Evolutionary conservation across 2,113 vertebrate species (phyloP), one percentile per base, ranked within the genome.

Genomic region (Bufo bufo): DNA sequence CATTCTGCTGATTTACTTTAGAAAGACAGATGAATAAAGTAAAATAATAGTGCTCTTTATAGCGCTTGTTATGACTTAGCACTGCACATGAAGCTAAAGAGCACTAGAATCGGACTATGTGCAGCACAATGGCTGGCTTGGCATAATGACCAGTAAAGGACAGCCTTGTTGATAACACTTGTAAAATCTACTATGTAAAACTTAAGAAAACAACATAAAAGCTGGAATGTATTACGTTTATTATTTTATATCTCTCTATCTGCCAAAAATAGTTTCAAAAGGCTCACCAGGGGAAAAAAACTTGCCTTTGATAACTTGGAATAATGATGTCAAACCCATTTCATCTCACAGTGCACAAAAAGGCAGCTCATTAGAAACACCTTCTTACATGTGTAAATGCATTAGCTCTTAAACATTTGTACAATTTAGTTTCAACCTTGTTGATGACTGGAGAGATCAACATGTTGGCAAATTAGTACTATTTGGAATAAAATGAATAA

Each of bases 301-400:
- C 10, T 12, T 45, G 45, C 45, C 77, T 81, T 87, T 80, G 85
- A 87, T 87, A 50, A 86, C 61, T 66, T 78, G 13, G 69, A 23
- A 86, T 86, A 78, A 79, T 79, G 45, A 86, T 78, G 49, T 86
- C 59, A 86, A 86, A 47, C 33, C 19, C 33, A 56, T 80, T 80
- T 69, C 50, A 17, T 71, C 85, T 81, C 61, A 65, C 85, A 87
- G 23, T 56, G 49, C 50, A 58, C n/a, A 71, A 72, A 50, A 47
- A 80, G 85, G 85, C 77, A 80, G 75, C 10, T 8, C 78, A 87
- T 65, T 66, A 80, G 71, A 56, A 85, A 58, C 77, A 43, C 54
- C n/a, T 80, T 13, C n/a, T 14, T 59, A 23, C 77, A 75, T 75
- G 43, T 82, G 80, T 82, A 63, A 82, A 19, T 43, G 54, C 54